Evolutionary conservation across 2,888 invertebrate species (phyloP), one percentile per base, ranked within the genome.

Genomic region (Cantharis rustica): DNA sequence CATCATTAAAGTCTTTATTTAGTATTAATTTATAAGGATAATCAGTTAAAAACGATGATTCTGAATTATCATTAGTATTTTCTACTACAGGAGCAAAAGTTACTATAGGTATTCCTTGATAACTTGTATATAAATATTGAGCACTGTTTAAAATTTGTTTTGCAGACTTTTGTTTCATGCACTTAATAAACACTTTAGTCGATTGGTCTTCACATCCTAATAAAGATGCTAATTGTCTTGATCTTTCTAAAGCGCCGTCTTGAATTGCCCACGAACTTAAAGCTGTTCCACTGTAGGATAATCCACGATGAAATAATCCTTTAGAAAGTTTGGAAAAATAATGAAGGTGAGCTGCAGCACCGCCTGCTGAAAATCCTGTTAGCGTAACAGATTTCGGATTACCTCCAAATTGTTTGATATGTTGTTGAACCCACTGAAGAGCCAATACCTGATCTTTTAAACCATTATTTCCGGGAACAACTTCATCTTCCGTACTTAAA

Each of bases 71-170:
- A 47, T 7, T 7, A 80, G 87, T 86, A 71, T 86, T 87, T 82
- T 96, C 95, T 0, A 92, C 89, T 0, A 93, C 93, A 0, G 94
- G 94, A 0, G 92, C 93, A 85, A 95, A 95, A 13, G 23, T 17
- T 26, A 23, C 61, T 13, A 71, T 16, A 23, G 71, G 63, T 47
- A 47, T 2, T 47, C 47, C 47, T 47, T 47, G n/a, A n/a, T 7
- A 5, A 47, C n/a, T 47, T 7, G 47, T 13, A n/a, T 13, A 47
- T 26, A 86, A 87, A 61, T 47, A 68, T 77, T 71, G 62, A 0
- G 90, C 90, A 69, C 23, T 31, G 20, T 90, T 88, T 1, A 92
- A 91, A 16, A 94, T 86, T 23, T 89, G 87, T 17, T 89, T 89
- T 0, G 90, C 91, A 0, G 93, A 91, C 27, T 92, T 89, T 80